Percentiles rank a stretch among this genome's conserved stretches.
Conservation (phyloP, 2,888 invertebrate genomes). For the Colletes collaris region DNA sequence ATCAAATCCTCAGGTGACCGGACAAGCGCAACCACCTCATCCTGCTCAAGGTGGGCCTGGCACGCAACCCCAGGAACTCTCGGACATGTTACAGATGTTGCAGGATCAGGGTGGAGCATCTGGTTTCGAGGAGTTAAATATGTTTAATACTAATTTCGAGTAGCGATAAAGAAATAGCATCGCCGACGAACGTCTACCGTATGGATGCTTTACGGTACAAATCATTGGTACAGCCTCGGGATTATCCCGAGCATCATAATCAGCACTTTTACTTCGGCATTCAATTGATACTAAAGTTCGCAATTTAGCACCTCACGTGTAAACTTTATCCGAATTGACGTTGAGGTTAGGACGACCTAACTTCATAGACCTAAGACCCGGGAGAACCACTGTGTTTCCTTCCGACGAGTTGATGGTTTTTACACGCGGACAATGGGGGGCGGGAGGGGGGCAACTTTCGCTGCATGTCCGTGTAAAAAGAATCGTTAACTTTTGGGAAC, state of each 20-base stretch:
- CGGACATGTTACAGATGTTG: constrained; percentile 96
- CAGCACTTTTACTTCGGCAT: constrained; percentile 56
- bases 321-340: constrained; percentile 50
- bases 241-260: constrained; percentile 55
- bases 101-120: constrained; percentile 91
- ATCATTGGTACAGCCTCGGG: constrained; percentile 43
- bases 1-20: constrained; percentile 77
- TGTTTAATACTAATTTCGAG: constrained; percentile 94
- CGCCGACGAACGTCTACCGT: constrained; percentile 47
- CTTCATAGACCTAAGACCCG: constrained; percentile 14
- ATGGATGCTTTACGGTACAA: constrained; percentile 40
- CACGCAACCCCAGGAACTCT: constrained; percentile 91
- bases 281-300: constrained; percentile 47
- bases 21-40: constrained; percentile 78
- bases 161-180: constrained; percentile 61
- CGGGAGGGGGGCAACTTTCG: too few species aligned
- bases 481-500: too few species aligned
- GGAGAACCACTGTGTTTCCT: too few species aligned
- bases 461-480: too few species aligned
- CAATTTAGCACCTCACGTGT: constrained; percentile 61
- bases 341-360: constrained; percentile 44
- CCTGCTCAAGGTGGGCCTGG: constrained; percentile 84
- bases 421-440: too few species aligned
- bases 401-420: too few species aligned
- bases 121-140: constrained; percentile 95